Evolutionary conservation across 2,797 vertebrate genomes (phyloP).

Genomic region (Aplochiton taeniatus): DNA sequence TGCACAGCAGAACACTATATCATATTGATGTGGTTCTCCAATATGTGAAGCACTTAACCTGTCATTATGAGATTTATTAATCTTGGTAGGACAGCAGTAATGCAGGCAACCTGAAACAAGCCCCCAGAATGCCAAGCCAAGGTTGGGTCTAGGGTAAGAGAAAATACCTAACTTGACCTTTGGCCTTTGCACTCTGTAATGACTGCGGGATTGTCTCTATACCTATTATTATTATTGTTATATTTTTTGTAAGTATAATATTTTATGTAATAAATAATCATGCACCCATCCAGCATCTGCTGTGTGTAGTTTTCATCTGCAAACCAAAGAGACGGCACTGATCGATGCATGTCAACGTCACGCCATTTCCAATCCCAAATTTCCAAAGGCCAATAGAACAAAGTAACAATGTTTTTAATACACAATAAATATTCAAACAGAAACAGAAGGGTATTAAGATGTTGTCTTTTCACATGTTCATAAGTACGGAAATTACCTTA

Average conservation of each 20-base stretch:
- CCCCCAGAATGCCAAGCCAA: background rate
- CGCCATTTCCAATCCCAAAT: no score
- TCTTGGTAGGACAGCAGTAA: background rate
- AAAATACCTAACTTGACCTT: constrained; percentile 17
- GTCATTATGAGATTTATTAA: background rate
- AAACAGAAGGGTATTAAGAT: constrained; percentile 10
- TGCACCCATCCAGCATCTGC: constrained; percentile 1
- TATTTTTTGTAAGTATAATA: no score
- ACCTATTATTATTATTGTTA: constrained; percentile 41
- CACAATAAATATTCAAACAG: constrained; percentile 37
- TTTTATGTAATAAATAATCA: constrained; percentile 67
- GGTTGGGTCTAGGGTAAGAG: background rate
- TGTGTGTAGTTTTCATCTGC: background rate
- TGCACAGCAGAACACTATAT: constrained; percentile 5
- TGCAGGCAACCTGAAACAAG: background rate
- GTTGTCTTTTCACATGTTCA: background rate
- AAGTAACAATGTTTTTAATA: constrained; percentile 6
- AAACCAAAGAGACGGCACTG: no score
- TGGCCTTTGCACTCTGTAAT: background rate
- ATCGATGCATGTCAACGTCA: no score
- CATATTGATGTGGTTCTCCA: constrained; percentile 22
- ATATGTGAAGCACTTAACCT: constrained; percentile 29
- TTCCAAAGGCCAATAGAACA: no score
- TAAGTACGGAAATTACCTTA: background rate
- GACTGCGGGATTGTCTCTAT: constrained; percentile 48